Conservation (phyloP, 1,140 invertebrate species). For the Drosophila bocqueti region DNA sequence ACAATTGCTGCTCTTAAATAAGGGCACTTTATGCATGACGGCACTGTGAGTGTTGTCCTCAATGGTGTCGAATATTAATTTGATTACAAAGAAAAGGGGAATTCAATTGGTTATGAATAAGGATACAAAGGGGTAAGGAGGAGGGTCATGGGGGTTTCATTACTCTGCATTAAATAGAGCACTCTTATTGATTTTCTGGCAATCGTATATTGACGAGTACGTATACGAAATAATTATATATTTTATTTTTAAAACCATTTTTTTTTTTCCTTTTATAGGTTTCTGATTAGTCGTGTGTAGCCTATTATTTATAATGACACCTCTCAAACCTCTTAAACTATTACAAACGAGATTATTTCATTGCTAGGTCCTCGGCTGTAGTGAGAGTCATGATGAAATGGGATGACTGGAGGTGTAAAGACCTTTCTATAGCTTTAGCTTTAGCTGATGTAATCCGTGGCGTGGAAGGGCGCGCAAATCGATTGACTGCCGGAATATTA, state of each 20-base stretch:
- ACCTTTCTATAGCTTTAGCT: conserved; percentile 15
- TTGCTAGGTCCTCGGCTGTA: conserved; percentile 23
- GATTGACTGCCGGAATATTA: conserved; percentile 38
- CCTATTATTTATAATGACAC: conserved; percentile 16
- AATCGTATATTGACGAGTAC: too few species aligned
- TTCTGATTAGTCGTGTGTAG: not conserved
- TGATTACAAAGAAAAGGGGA: conserved; percentile 1
- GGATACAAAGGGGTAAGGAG: conserved; percentile 1
- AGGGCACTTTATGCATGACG: conserved; percentile 23
- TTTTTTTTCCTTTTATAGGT: not conserved
- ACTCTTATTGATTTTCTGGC: not conserved
- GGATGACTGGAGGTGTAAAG: conserved; percentile 10
- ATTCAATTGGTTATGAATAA: conserved; percentile 1
- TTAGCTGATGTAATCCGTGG: conserved; percentile 50
- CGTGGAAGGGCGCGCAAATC: conserved; percentile 33
- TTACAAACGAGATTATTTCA: conserved; percentile 25
- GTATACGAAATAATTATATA: not conserved
- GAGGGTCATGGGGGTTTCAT: too few species aligned
- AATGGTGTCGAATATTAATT: conserved; percentile 22
- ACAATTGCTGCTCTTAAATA: conserved; percentile 25
- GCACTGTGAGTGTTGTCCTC: not conserved
- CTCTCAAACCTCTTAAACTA: not conserved
- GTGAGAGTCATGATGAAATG: conserved; percentile 18
- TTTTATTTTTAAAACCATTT: not conserved
- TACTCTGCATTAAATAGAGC: not conserved